Conservation (phyloP, 1,140 invertebrate species). For the Atopsyche davidsoni region DNA sequence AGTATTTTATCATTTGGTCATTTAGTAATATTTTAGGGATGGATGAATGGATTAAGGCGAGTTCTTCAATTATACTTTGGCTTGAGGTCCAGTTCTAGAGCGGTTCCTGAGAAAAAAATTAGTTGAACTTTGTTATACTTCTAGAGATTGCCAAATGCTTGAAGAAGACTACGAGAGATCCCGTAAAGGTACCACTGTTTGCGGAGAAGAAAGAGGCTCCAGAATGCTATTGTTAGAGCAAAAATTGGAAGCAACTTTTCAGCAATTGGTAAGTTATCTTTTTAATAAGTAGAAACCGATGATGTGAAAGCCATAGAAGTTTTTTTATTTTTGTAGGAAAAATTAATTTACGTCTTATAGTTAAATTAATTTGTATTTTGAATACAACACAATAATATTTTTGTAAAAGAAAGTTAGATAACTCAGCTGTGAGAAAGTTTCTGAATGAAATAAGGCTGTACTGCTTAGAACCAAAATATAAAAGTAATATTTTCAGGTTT, state of each 20-base stretch:
- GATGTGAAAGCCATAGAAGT: no score
- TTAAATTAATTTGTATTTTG: conserved; percentile 5
- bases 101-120: no score
- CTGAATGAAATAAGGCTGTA: no score
- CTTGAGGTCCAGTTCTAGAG: conserved; percentile 40
- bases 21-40: no score
- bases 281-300: no score
- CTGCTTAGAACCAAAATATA: no score
- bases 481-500: conserved; percentile 30
- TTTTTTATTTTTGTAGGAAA: neutral
- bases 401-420: neutral
- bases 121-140: conserved; percentile 38
- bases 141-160: conserved; percentile 47
- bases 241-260: conserved; percentile 45
- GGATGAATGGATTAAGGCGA: no score
- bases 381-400: no score
- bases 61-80: conserved; percentile 34
- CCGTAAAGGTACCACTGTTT: conserved; percentile 38
- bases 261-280: conserved; percentile 47
- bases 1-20: no score
- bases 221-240: conserved; percentile 48
- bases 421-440: no score
- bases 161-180: conserved; percentile 46
- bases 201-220: conserved; percentile 36
- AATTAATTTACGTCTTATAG: neutral